phyloP scores from a whole-genome alignment of 2,888 invertebrate genomes.

The Nomada lathburiana region DNA sequence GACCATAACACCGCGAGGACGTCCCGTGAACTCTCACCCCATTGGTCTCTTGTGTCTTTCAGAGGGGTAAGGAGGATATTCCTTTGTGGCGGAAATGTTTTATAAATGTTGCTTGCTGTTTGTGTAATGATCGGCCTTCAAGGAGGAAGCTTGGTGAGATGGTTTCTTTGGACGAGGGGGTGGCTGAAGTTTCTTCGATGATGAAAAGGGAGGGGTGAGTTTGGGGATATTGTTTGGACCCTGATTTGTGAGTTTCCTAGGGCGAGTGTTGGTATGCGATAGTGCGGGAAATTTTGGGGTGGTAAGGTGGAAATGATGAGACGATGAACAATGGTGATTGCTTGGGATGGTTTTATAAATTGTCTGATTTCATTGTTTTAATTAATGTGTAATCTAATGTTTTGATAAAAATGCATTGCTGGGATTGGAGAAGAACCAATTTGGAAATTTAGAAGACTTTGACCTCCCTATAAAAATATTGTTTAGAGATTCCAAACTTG shows the following conservation, averaged over 20 bases:
- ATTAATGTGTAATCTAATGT: no score
- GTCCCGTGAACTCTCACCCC: conserved; percentile 40
- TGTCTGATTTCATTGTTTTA: no score
- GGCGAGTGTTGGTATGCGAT: background rate
- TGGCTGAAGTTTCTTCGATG: conserved; percentile 7
- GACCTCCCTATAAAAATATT: no score
- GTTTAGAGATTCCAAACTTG: no score
- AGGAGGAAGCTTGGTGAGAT: conserved; percentile 4
- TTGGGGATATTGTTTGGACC: background rate
- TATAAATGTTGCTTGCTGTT: conserved; percentile 1
- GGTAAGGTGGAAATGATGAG: no score
- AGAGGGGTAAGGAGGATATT: background rate
- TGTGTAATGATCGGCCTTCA: conserved; percentile 24
- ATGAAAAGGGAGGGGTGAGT: background rate
- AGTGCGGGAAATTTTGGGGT: background rate
- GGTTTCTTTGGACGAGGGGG: background rate
- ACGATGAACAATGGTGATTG: background rate
- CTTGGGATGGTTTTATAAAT: background rate
- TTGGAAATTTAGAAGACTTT: no score
- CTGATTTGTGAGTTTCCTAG: background rate
- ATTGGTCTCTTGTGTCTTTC: conserved; percentile 13
- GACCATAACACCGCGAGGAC: conserved; percentile 70
- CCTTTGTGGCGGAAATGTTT: conserved; percentile 34
- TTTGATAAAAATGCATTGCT: no score
- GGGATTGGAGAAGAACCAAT: no score